These are phyloP conservation scores for Drosophila monieri DNA, from an alignment of 2,888 invertebrate species.

Conservation along the genomic window DNA sequence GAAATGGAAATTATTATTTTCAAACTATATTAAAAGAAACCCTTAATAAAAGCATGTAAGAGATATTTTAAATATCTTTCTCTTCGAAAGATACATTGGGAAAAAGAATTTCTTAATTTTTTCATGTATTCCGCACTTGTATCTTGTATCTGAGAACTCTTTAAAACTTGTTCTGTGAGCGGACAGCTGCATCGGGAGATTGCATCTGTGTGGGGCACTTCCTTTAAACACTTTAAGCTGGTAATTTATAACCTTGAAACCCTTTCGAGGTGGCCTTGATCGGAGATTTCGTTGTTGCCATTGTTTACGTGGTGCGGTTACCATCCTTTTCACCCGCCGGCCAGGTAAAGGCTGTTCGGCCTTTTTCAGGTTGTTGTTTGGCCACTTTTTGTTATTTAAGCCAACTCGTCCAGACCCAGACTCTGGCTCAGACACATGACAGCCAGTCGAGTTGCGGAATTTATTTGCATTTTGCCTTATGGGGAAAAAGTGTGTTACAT, in stretches of 20 bases:
- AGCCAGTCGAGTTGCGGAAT: conserved; percentile 35
- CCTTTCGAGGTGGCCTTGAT: conserved; percentile 70
- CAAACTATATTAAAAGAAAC: not conserved
- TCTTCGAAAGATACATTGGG: not conserved
- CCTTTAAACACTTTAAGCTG: conserved; percentile 48
- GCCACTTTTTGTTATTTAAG: conserved; percentile 33
- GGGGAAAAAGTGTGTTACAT: conserved; percentile 22
- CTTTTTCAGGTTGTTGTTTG: conserved; percentile 53
- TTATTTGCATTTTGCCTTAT: conserved; percentile 16
- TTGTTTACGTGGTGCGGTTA: conserved; percentile 23
- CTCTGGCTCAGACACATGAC: conserved; percentile 24
- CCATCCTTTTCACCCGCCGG: conserved; percentile 13
- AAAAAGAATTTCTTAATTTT: not conserved
- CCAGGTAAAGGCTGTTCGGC: conserved; percentile 17
- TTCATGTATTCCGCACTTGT: conserved; percentile 1
- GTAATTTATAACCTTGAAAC: conserved; percentile 70
- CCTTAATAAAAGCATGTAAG: not conserved
- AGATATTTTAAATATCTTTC: not conserved
- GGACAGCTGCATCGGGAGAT: conserved; percentile 15
- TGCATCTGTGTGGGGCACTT: conserved; percentile 21
- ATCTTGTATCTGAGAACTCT: conserved; percentile 25
- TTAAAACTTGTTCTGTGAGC: conserved; percentile 26
- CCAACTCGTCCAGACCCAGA: conserved; percentile 9
- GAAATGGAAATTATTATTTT: not conserved
- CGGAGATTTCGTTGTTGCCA: conserved; percentile 26